Evolutionary conservation across 1,140 invertebrate genomes (phyloP).

Genomic region (Drosophila suzukii): DNA sequence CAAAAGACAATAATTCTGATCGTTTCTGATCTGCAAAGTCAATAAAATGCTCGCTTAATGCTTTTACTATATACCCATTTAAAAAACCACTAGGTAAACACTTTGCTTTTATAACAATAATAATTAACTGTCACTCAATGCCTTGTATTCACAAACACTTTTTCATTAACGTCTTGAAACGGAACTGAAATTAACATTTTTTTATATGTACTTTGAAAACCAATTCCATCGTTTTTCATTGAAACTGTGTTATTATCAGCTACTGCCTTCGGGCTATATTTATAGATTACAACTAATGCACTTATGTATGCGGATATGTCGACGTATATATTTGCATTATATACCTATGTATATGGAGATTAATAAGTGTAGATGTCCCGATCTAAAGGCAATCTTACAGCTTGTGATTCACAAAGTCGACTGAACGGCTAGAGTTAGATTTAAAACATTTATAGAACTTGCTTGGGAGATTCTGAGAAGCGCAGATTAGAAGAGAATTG

Average conservation of each 20-base stretch:
- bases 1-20: no score
- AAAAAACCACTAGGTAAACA: no score
- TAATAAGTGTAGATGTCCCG: background rate
- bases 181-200: background rate
- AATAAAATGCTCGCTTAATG: no score
- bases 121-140: background rate
- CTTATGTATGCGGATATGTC: constrained; percentile 8
- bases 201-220: background rate
- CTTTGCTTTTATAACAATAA: no score
- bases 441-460: constrained; percentile 57
- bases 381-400: constrained; percentile 7
- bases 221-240: constrained; percentile 3
- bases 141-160: background rate
- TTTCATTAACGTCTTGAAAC: background rate
- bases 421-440: constrained; percentile 30
- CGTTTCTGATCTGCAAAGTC: no score
- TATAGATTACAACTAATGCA: constrained; percentile 8
- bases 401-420: constrained; percentile 16
- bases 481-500: background rate
- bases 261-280: background rate
- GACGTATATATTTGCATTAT: constrained; percentile 1
- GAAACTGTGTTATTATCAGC: constrained; percentile 3
- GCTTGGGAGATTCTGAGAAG: constrained; percentile 26
- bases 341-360: constrained; percentile 3
- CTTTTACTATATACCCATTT: no score